Base-by-base conservation (phyloP, 2,888 invertebrate species). In the Schizotus pectinicornis region DNA sequence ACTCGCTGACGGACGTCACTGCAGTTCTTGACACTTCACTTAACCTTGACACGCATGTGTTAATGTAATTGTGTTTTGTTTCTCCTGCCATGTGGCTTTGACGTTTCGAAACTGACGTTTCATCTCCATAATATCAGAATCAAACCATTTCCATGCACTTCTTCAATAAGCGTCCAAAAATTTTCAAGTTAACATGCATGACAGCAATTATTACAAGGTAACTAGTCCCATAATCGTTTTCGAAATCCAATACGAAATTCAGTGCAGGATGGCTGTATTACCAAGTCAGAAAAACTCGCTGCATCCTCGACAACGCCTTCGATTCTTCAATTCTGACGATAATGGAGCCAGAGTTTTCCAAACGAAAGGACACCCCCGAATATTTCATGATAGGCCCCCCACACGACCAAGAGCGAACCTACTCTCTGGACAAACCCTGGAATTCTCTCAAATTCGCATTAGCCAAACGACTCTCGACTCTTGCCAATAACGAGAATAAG, bases 391-490 rank as follows among this genome's bases (percentile, higher is more conserved):
- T 73, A 8, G 56, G 68, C 13, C 6, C 37, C 11, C 8, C 32
- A n/a, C 14, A 30, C 7, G 41, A 55, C 22, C 36, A 36, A 32
- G 13, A 51, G 6, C 36, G 56, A 60, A 37, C 65, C 53, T 52
- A 60, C 34, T 45, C 64, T 5, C 49, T 70, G 22, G 56, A 58
- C 14, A 66, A 61, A 53, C 59, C 62, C 9, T 70, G 74, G 68
- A 71, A 73, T 56, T 60, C 68, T 30, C 54, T 79, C 37, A 77
- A 74, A 65, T 79, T 79, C 63, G 63, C 66, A 8, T 77, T 76
- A 65, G 88, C 89, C 0, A 87, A 87, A 81, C 82, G 86, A 61
- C 77, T 90, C 31, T 85, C 89, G 63, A 83, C 86, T 77, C 80
- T 91, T 46, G 87, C 90, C 31, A 85, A 86, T 63, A 84, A 83